phyloP scores from a whole-genome alignment of 2,888 invertebrate genomes.

The Sminthurides aquaticus region DNA sequence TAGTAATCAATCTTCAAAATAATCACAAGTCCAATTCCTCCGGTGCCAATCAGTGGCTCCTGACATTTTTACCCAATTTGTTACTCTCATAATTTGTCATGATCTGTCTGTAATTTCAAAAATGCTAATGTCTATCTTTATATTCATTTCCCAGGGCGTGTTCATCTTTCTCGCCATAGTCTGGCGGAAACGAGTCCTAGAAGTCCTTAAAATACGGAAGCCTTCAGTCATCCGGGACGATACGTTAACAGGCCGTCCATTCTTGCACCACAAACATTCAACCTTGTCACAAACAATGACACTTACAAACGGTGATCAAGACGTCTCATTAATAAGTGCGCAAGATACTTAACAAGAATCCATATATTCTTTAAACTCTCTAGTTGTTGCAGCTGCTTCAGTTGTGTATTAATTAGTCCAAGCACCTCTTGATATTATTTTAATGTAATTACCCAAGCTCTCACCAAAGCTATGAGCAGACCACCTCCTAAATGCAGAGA shows the following conservation, averaged over 20 bases:
- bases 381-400: not conserved
- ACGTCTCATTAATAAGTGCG: conserved; percentile 38
- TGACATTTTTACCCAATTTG: not conserved
- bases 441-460: too few species aligned
- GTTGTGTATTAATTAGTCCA: too few species aligned
- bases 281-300: conserved; percentile 17
- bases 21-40: too few species aligned
- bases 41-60: too few species aligned
- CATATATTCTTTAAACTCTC: not conserved
- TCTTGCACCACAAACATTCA: conserved; percentile 27
- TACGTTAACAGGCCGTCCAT: conserved; percentile 40
- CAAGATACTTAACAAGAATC: conserved; percentile 33
- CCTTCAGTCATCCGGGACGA: conserved; percentile 42
- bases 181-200: conserved; percentile 41
- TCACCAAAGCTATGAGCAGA: too few species aligned
- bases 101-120: too few species aligned
- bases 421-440: not conserved
- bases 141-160: conserved; percentile 39
- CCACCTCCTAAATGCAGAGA: too few species aligned
- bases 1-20: not conserved
- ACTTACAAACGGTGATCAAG: conserved; percentile 26
- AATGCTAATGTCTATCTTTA: too few species aligned
- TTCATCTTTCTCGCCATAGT: conserved; percentile 41
- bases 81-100: too few species aligned
- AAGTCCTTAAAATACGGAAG: conserved; percentile 38